Evolutionary conservation across 2,113 vertebrate genomes (phyloP), one percentile per base, ranked within the genome.

Genomic region (Dunckerocampus dactyliophorus): DNA sequence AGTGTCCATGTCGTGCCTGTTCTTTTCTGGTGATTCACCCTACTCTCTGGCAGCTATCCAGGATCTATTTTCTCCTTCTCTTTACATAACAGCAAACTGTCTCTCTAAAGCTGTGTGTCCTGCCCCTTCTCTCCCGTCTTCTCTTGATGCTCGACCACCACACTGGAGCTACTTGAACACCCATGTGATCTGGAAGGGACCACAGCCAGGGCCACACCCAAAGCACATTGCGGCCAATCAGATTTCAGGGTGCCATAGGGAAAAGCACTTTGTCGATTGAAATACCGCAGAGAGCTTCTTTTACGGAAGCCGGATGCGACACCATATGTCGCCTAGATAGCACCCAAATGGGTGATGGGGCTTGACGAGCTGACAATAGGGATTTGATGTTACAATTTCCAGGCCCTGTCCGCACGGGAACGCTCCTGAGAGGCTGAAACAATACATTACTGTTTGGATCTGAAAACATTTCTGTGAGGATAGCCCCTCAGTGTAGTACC

Each of bases 71-170:
- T 86, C 81, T 84, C 83, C 74, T 83, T 82, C 75, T 85, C 74
- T 88, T 91, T 90, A 90, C 87, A 84, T 90, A 90, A 90, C 75
- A 81, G 71, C 72, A 70, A 82, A 80, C 73, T 72, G 63, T 77
- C 72, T 76, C 79, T 75, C 75, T 63, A 50, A 77, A 66, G 74
- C 69, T 51, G 48, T 55, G 75, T 82, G 77, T 81, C 71, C 77
- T 73, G 79, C 81, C 70, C 72, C 76, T 63, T 77, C 52, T 67
- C 63, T 59, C 71, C 50, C 62, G 70, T 66, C 58, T 59, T 69
- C 71, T 74, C 75, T 69, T 65, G 71, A 70, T 58, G 54, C 22
- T 55, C 53, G 6, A 8, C n/a, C 31, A 55, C 11, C 53, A 19
- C 54, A 60, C 42, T 15, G 37, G 61, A 65, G 74, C 68, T 56